Percentiles rank a stretch among this genome's conserved stretches.
phyloP scores from a whole-genome alignment of 2,797 vertebrate genomes.

The Phataginus tricuspis region DNA sequence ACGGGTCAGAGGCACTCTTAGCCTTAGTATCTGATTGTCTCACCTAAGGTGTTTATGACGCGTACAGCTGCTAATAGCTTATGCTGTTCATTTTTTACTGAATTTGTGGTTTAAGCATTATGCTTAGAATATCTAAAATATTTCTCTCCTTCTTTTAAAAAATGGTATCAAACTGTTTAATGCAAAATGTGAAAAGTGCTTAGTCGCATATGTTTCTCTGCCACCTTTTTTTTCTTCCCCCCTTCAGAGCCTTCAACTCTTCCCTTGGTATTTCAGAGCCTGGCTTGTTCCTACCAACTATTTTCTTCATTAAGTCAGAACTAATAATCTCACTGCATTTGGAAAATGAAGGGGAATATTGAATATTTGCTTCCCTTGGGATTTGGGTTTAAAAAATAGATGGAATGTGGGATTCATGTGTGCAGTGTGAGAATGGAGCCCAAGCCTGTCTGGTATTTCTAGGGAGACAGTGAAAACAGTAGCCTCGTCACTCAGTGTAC shows the following conservation, averaged over 20 bases:
- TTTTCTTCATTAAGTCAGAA: constrained; percentile 80
- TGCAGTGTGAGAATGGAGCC: neutral
- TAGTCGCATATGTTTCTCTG: constrained; percentile 70
- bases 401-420: neutral
- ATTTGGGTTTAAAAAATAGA: constrained; percentile 47
- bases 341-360: constrained; percentile 54
- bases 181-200: constrained; percentile 76
- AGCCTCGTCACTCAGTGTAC: neutral
- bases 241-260: constrained; percentile 30
- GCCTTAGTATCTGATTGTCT: constrained; percentile 85
- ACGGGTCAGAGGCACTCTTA: constrained; percentile 84
- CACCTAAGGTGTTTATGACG: constrained; percentile 87
- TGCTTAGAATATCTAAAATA: constrained; percentile 83
- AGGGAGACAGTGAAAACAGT: neutral
- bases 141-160: constrained; percentile 82
- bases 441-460: neutral
- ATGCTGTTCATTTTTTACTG: constrained; percentile 86
- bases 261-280: constrained; percentile 52
- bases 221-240: constrained; percentile 57
- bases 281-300: constrained; percentile 67
- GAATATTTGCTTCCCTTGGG: constrained; percentile 38
- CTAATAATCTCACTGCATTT: constrained; percentile 57
- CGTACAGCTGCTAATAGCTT: constrained; percentile 85
- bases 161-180: constrained; percentile 77
- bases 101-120: constrained; percentile 88